These are phyloP conservation scores for Pyrgus malvae DNA, from an alignment of 2,888 invertebrate genomes.

Conservation along the genomic window DNA sequence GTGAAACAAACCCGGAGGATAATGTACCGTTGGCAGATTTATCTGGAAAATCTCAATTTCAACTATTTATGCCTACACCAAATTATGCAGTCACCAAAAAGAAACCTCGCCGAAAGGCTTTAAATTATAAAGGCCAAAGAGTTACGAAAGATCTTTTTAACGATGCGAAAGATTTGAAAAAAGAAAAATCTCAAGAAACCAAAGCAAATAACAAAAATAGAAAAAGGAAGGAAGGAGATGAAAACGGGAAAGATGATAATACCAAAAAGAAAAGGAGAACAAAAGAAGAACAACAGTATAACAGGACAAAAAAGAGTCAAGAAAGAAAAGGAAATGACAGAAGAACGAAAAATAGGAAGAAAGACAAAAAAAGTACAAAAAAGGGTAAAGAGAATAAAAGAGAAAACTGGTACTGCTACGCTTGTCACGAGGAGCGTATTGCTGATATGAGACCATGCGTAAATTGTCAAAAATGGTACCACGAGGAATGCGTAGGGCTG, in stretches of 20 bases:
- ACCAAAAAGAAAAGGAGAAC: no score
- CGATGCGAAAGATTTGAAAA: constrained; percentile 11
- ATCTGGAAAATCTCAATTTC: constrained; percentile 11
- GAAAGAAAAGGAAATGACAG: no score
- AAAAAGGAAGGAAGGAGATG: no score
- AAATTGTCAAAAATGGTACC: constrained; percentile 18
- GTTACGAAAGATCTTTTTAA: constrained; percentile 22
- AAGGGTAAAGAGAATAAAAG: constrained; percentile 6
- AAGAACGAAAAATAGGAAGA: constrained; percentile 15
- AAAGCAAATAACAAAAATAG: no score
- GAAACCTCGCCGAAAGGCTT: constrained; percentile 13
- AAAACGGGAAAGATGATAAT: no score
- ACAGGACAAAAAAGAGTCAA: no score
- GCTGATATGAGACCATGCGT: constrained; percentile 13
- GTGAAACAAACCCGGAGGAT: constrained; percentile 3
- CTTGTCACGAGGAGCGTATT: constrained; percentile 4
- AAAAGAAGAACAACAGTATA: no score
- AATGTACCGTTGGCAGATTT: constrained; percentile 5
- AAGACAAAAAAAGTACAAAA: neutral
- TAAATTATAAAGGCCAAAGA: constrained; percentile 20
- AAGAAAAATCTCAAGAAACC: constrained; percentile 5
- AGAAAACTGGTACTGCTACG: constrained; percentile 19
- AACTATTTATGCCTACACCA: constrained; percentile 19
- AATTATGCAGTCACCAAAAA: constrained; percentile 12
- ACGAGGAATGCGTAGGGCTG: constrained; percentile 23